phyloP scores from a whole-genome alignment of 2,113 vertebrate genomes.

The Neodontobutis hainanensis region DNA sequence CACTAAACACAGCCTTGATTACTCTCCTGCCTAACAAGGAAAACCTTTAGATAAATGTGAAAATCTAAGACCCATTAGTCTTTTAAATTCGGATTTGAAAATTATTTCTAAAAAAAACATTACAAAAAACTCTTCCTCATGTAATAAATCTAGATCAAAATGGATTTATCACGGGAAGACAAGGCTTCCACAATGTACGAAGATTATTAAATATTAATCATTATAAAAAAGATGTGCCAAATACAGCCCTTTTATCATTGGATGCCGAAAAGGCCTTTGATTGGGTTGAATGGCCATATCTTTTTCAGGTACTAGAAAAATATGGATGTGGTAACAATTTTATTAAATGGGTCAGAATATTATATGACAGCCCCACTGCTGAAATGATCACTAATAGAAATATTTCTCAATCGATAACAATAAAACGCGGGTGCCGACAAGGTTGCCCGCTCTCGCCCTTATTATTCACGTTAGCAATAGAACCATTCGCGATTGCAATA shows the following conservation, averaged over 20 bases:
- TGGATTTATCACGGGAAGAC: too few species aligned
- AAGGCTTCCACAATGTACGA: background rate
- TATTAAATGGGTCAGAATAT: background rate
- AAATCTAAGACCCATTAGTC: background rate
- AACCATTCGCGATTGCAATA: too few species aligned
- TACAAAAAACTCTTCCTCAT: background rate
- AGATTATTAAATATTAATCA: background rate
- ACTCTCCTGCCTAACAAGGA: background rate
- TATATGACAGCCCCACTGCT: background rate
- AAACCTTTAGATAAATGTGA: background rate
- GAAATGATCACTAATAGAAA: constrained; percentile 1
- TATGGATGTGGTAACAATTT: background rate
- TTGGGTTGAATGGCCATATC: background rate
- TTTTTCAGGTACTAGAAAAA: background rate
- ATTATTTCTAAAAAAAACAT: background rate
- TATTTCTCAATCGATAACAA: constrained; percentile 8
- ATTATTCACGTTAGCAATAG: background rate
- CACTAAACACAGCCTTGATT: background rate
- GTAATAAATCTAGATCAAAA: background rate
- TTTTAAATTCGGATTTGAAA: background rate
- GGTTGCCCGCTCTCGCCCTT: background rate
- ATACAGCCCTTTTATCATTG: background rate
- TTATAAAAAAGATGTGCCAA: background rate
- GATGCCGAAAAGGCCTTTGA: background rate
- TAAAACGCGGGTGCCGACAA: constrained; percentile 9